Conservation (phyloP, 1,140 invertebrate species). For the Drosophila tani region DNA sequence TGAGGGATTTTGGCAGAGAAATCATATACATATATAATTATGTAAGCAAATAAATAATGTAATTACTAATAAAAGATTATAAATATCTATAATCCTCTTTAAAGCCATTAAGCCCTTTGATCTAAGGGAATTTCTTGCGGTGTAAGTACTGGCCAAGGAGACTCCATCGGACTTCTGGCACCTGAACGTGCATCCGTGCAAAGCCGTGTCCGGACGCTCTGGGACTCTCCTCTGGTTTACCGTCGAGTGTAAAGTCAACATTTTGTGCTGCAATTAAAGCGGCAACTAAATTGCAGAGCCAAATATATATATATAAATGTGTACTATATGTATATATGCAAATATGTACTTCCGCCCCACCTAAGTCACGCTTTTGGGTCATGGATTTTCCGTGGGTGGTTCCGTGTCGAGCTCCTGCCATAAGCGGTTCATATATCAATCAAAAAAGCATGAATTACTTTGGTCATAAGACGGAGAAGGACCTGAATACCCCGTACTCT, state of each 20-base stretch:
- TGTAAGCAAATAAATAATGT: not conserved
- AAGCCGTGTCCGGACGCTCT: constrained; percentile 1
- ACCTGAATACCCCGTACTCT: not conserved
- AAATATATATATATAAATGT: constrained; percentile 4
- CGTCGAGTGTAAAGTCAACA: constrained; percentile 73
- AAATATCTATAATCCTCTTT: not conserved
- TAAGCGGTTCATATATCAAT: constrained; percentile 21
- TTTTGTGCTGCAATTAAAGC: constrained; percentile 76
- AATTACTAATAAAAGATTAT: not conserved
- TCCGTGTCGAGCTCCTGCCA: not conserved
- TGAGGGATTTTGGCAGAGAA: not conserved
- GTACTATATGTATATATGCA: not conserved
- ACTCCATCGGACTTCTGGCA: constrained; percentile 5
- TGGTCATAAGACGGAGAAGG: not conserved
- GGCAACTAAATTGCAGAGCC: constrained; percentile 63
- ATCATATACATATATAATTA: no score
- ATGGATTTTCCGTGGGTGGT: not conserved
- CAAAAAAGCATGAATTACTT: constrained; percentile 26
- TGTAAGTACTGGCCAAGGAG: constrained; percentile 2
- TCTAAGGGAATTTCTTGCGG: not conserved
- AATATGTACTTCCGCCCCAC: not conserved
- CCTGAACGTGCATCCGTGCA: constrained; percentile 16
- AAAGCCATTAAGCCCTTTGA: not conserved
- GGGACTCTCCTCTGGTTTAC: constrained; percentile 16
- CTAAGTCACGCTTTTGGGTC: constrained; percentile 15